Evolutionary conservation across 2,113 vertebrate species (phyloP), one percentile per base, ranked within the genome.

Genomic region (Tragelaphus strepsiceros): DNA sequence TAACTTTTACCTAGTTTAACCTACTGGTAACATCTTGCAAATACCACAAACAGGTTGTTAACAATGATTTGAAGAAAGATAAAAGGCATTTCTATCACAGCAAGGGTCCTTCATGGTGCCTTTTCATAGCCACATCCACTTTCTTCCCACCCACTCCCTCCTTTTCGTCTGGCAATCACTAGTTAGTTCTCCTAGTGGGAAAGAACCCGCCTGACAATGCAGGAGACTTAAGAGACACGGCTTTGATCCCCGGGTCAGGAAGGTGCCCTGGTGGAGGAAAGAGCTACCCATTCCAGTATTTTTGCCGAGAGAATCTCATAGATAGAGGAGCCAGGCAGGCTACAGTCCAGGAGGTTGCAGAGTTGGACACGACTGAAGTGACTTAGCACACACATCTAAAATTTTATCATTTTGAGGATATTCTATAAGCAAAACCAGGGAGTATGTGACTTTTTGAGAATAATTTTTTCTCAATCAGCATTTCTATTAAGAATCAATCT

Each of bases 121-220:
- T 11, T 32, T 80, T 89, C 32, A 59, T 4, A 22, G 46, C n/a
- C 16, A 62, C 3, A 39, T 0, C 10, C 4, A 74, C 6, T 58
- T 77, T 88, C 3, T 21, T 32, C 30, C 28, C 7, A 4, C 4
- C 4, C 2, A 43, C 1, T 0, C 4, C 10, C 4, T 74, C 49
- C 35, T 91, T 74, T n/a, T 35, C 15, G 49, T 90, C 58, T 67
- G 58, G 10, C 14, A 95, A 80, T 16, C 61, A 67, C 17, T 78
- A 15, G 24, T 67, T 1, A 88, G 1, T 46, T 74, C 39, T 49
- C 16, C 10, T 62, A 14, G 21, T 77, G 71, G 35, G 12, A 77
- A 77, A 43, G 35, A 24, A 43, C 11, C 22, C 0, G 0, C 22
- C 35, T 77, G 22, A 26, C 71, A 77, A 15, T 43, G 6, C 71